phyloP scores from a whole-genome alignment of 2,113 vertebrate genomes.

The Hepsetus odoe region DNA sequence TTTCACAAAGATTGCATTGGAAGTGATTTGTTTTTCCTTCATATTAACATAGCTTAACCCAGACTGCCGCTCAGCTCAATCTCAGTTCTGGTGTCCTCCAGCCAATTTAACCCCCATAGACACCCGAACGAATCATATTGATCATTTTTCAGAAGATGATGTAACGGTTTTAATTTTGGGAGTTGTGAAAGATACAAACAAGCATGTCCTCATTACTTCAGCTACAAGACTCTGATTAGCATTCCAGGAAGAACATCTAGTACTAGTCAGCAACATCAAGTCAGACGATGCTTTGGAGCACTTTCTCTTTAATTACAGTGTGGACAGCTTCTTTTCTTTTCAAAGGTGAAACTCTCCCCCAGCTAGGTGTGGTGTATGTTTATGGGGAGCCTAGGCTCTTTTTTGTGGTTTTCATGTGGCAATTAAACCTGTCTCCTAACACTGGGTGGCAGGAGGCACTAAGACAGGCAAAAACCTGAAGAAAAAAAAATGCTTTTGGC shows the following conservation, averaged over 20 bases:
- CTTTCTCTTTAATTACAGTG: constrained; percentile 60
- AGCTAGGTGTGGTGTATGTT: constrained; percentile 83
- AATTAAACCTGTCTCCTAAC: constrained; percentile 84
- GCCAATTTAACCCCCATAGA: too few relatives aligned
- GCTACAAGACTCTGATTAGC: constrained; percentile 36
- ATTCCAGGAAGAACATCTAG: constrained; percentile 43
- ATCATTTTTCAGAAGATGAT: too few relatives aligned
- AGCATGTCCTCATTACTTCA: constrained; percentile 19
- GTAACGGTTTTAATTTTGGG: constrained; percentile 15
- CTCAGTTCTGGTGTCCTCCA: too few relatives aligned
- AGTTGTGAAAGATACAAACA: not conserved
- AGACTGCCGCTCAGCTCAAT: too few relatives aligned
- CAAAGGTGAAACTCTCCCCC: constrained; percentile 84
- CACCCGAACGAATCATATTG: too few relatives aligned
- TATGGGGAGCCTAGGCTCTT: constrained; percentile 78
- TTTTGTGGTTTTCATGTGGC: constrained; percentile 85
- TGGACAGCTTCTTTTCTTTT: constrained; percentile 80
- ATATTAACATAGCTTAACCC: too few relatives aligned
- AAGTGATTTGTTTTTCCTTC: too few relatives aligned
- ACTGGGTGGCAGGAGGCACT: constrained; percentile 81
- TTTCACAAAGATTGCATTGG: too few relatives aligned
- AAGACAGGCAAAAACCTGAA: constrained; percentile 68
- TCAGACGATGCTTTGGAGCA: constrained; percentile 35
- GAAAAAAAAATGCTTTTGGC: constrained; percentile 71
- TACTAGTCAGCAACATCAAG: constrained; percentile 42